phyloP scores from a whole-genome alignment of 2,113 vertebrate species.

The Acanthochromis polyacanthus region DNA sequence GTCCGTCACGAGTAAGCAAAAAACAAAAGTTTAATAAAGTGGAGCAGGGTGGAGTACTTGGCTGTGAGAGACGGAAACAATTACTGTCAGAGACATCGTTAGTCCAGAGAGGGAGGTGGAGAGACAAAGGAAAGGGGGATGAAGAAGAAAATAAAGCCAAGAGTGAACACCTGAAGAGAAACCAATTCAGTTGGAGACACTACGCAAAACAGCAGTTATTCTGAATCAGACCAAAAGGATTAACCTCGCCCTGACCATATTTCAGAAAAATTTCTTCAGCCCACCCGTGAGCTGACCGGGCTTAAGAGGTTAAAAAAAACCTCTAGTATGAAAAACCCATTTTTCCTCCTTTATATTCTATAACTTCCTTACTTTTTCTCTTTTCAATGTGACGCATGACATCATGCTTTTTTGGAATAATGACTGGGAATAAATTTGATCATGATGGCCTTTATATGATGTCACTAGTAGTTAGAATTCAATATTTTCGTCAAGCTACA shows the following conservation, averaged over 20 bases:
- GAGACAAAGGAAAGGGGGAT: neutral
- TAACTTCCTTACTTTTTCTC: neutral
- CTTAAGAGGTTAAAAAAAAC: too few species aligned
- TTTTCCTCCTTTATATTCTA: neutral
- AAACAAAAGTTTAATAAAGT: conserved; percentile 15
- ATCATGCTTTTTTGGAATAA: too few species aligned
- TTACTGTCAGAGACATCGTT: conserved; percentile 41
- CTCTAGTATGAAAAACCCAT: neutral
- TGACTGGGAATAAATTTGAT: too few species aligned
- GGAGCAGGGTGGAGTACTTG: neutral
- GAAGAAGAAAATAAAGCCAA: neutral
- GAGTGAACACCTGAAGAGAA: conserved; percentile 4
- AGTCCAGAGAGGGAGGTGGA: neutral
- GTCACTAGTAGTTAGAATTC: too few species aligned
- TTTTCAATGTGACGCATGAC: neutral
- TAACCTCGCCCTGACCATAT: too few species aligned
- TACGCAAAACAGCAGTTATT: neutral
- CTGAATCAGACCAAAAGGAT: neutral
- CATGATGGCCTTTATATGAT: too few species aligned
- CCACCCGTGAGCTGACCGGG: too few species aligned
- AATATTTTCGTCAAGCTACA: too few species aligned
- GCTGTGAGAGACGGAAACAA: conserved; percentile 18
- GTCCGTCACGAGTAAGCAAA: conserved; percentile 30
- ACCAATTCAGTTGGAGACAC: too few species aligned
- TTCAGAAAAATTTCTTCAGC: too few species aligned